Percentiles rank a stretch among this genome's conserved stretches.
Conservation (phyloP, 1,140 invertebrate species). For the Harpegnathos saltator region DNA sequence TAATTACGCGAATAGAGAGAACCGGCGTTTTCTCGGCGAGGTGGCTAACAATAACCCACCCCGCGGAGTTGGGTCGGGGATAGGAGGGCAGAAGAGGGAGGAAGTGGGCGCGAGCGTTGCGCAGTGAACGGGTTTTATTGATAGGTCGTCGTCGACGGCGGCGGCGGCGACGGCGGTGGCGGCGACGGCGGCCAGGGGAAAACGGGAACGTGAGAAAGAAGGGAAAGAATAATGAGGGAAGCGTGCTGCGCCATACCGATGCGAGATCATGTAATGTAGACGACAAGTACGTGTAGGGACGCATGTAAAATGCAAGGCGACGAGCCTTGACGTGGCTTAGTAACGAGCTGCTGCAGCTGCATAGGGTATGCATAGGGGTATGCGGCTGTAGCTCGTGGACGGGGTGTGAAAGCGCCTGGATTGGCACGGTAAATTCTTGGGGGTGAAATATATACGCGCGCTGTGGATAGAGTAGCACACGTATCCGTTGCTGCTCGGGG, state of each 20-base stretch:
- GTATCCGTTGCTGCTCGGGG: not conserved
- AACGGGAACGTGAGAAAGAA: slow-evolving; percentile 70
- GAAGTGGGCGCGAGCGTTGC: slow-evolving; percentile 13
- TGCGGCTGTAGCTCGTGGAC: slow-evolving; percentile 52
- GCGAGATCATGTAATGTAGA: slow-evolving; percentile 72
- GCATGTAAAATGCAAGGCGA: slow-evolving; percentile 76
- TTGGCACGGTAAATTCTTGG: slow-evolving; percentile 69
- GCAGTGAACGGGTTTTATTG: slow-evolving; percentile 70
- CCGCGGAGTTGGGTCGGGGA: not conserved
- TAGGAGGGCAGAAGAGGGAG: no score
- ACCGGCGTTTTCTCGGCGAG: not conserved
- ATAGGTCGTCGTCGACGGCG: slow-evolving; percentile 66
- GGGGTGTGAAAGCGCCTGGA: slow-evolving; percentile 66
- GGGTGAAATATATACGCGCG: slow-evolving; percentile 40
- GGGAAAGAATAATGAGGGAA: slow-evolving; percentile 71
- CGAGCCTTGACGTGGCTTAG: slow-evolving; percentile 70
- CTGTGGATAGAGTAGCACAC: slow-evolving; percentile 4
- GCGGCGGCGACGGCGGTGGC: no score
- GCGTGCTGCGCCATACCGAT: slow-evolving; percentile 74
- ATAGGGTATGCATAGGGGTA: slow-evolving; percentile 68
- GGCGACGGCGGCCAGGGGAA: slow-evolving; percentile 46
- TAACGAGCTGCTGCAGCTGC: slow-evolving; percentile 70
- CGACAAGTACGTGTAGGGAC: slow-evolving; percentile 73
- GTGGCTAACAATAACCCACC: slow-evolving; percentile 49
- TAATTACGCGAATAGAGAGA: slow-evolving; percentile 36